Conservation (phyloP, 2,113 vertebrate genomes). For the Echinops telfairi region DNA sequence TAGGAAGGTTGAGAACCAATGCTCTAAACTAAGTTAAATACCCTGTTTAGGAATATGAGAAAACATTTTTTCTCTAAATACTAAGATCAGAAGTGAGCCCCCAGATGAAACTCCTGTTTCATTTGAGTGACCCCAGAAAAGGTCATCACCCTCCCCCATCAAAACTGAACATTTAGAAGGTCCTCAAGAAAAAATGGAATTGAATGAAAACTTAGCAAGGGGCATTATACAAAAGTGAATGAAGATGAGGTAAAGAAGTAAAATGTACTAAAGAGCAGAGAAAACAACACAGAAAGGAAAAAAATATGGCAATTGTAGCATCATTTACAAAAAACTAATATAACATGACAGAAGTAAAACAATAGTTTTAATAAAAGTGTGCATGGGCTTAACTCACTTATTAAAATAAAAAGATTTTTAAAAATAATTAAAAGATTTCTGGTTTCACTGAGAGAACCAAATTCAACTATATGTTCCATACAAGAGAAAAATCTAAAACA, state of each 20-base stretch:
- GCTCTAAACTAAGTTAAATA: not conserved
- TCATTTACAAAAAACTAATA: not conserved
- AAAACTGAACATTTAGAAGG: not conserved
- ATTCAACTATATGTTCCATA: not conserved
- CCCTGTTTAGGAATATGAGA: conserved; percentile 8
- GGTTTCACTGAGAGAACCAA: not conserved
- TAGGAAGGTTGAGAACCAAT: too few species aligned
- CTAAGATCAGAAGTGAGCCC: not conserved
- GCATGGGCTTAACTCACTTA: not conserved
- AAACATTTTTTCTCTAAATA: not conserved
- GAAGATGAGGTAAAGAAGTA: conserved; percentile 28
- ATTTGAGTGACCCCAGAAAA: not conserved
- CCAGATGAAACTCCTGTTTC: not conserved
- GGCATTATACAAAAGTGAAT: not conserved
- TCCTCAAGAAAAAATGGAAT: not conserved
- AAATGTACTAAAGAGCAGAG: not conserved
- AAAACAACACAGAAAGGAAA: not conserved
- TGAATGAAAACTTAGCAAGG: not conserved
- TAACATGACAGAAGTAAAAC: not conserved
- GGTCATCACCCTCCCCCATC: too few species aligned
- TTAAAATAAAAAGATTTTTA: conserved; percentile 33
- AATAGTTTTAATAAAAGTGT: not conserved
- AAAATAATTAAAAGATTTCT: conserved; percentile 28
- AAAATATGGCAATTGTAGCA: not conserved
- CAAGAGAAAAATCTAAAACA: conserved; percentile 22